Evolutionary conservation across 2,888 invertebrate species (phyloP).

Genomic region (Conops quadrifasciatus): DNA sequence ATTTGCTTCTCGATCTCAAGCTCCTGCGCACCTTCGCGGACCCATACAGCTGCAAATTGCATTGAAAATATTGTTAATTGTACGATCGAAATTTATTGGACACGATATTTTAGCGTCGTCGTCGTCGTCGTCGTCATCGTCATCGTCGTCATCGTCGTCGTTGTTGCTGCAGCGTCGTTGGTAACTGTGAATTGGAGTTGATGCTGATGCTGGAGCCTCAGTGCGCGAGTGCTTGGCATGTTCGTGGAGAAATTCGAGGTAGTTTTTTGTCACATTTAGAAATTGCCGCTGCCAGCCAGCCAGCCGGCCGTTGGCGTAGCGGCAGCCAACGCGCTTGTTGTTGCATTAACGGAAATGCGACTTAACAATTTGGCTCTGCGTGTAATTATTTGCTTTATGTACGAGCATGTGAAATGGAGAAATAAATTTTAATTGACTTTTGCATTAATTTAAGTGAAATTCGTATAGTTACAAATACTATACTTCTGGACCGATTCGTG

Average conservation of each 20-base stretch:
- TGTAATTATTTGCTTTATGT: conserved; percentile 32
- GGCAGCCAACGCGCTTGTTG: conserved; percentile 10
- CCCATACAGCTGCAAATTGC: conserved; percentile 35
- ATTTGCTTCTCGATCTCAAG: conserved; percentile 6
- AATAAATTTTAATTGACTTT: conserved; percentile 43
- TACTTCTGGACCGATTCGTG: conserved; percentile 9
- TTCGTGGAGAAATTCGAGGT: conserved; percentile 31
- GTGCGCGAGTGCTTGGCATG: conserved; percentile 13
- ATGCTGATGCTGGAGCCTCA: conserved; percentile 8
- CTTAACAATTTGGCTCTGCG: conserved; percentile 32
- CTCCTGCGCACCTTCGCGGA: conserved; percentile 15
- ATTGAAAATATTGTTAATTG: conserved; percentile 41
- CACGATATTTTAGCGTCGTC: conserved; percentile 33
- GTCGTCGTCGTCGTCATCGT: conserved; percentile 18
- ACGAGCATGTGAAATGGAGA: conserved; percentile 29
- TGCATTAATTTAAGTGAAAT: conserved; percentile 36
- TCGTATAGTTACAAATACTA: conserved; percentile 32
- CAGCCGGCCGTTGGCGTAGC: conserved; percentile 17
- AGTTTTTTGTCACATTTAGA: conserved; percentile 36
- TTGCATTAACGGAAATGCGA: conserved; percentile 36
- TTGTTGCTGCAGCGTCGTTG: conserved; percentile 9
- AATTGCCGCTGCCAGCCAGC: conserved; percentile 23
- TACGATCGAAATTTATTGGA: conserved; percentile 42
- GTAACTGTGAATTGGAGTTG: conserved; percentile 32
- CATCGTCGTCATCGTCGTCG: conserved; percentile 12